These are phyloP conservation scores for Heliconius congener DNA, from an alignment of 1,140 invertebrate species.

Conservation along the genomic window DNA sequence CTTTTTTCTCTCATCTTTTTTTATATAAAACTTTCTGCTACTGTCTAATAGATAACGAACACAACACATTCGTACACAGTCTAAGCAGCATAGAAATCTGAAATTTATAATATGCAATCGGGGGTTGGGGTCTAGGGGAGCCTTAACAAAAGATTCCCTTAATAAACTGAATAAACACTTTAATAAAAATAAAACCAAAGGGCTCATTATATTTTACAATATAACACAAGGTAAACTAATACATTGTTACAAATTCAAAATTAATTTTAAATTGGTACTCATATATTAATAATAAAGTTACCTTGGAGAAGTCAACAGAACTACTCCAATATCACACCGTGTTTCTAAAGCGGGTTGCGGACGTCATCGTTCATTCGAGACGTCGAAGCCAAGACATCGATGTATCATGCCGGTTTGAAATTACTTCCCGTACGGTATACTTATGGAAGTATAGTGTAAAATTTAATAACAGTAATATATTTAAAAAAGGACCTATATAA, in stretches of 20 bases:
- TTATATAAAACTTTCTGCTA: too few relatives aligned
- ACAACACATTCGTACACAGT: too few relatives aligned
- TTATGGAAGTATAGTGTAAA: background rate
- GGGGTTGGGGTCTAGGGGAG: too few relatives aligned
- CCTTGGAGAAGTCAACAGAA: background rate
- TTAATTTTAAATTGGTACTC: background rate
- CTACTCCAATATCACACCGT: background rate
- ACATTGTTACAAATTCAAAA: background rate
- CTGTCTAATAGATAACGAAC: too few relatives aligned
- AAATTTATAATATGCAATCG: too few relatives aligned
- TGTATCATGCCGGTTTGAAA: constrained; percentile 20
- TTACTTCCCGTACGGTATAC: background rate
- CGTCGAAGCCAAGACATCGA: constrained; percentile 23
- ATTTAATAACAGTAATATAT: background rate
- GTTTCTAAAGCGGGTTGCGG: constrained; percentile 18
- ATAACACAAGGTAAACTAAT: background rate
- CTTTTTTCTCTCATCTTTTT: too few relatives aligned
- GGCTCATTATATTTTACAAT: too few relatives aligned
- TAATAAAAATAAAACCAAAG: too few relatives aligned
- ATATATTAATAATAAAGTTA: background rate
- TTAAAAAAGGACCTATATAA: background rate
- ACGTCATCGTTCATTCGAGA: constrained; percentile 22
- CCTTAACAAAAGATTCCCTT: too few relatives aligned
- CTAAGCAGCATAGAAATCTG: too few relatives aligned
- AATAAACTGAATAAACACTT: too few relatives aligned